These are phyloP conservation scores for Phortica okadai DNA, from an alignment of 2,888 invertebrate genomes.

Conservation along the genomic window DNA sequence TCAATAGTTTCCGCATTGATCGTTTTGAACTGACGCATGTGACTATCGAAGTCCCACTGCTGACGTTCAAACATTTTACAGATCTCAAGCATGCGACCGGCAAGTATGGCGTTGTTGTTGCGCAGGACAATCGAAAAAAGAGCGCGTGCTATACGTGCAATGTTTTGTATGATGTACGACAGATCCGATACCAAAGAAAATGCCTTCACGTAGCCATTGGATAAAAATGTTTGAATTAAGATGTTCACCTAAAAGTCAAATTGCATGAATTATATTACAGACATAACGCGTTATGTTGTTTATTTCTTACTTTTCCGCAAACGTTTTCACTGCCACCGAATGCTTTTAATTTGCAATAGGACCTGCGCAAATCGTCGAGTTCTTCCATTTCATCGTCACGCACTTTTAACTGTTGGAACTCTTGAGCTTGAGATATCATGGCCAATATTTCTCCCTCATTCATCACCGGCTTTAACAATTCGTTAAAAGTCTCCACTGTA, in stretches of 20 bases:
- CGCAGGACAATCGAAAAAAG: slow-evolving; percentile 95
- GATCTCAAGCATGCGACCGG: slow-evolving; percentile 89
- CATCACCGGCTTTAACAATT: slow-evolving; percentile 87
- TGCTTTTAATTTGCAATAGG: slow-evolving; percentile 87
- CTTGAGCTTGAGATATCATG: slow-evolving; percentile 93
- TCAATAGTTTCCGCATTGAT: slow-evolving; percentile 87
- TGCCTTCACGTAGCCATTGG: slow-evolving; percentile 85
- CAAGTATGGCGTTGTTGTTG: slow-evolving; percentile 92
- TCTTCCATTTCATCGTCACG: slow-evolving; percentile 97
- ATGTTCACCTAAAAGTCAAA: slow-evolving; percentile 80
- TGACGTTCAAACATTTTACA: slow-evolving; percentile 96
- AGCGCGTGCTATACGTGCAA: slow-evolving; percentile 92
- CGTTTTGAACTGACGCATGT: slow-evolving; percentile 89
- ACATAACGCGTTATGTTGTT: slow-evolving; percentile 69
- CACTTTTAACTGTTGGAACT: slow-evolving; percentile 96
- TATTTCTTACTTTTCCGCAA: slow-evolving; percentile 86
- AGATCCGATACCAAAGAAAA: slow-evolving; percentile 75
- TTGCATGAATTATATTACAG: neutral
- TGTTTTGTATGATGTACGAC: slow-evolving; percentile 83
- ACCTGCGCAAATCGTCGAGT: slow-evolving; percentile 85
- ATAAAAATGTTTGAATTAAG: slow-evolving; percentile 92
- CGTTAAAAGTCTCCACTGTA: slow-evolving; percentile 95
- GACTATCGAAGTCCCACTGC: slow-evolving; percentile 91
- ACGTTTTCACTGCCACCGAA: slow-evolving; percentile 91
- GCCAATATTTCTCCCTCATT: slow-evolving; percentile 90